Evolutionary conservation across 2,113 vertebrate genomes (phyloP), one percentile per base, ranked within the genome.

Genomic region (Bolborhynchus lineola): DNA sequence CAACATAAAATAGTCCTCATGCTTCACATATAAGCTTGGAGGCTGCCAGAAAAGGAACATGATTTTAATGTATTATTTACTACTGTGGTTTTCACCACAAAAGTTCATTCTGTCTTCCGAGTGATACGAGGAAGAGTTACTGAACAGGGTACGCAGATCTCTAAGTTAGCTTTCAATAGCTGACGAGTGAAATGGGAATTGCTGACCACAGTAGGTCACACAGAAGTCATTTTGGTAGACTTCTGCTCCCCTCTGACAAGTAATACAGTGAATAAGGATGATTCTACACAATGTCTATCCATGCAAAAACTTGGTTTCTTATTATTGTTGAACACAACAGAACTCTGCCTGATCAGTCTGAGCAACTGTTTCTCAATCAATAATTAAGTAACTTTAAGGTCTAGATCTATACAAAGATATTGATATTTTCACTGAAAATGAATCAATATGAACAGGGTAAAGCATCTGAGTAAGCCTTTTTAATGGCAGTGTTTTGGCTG

Each of bases 401-500:
- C 98, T 97, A 97, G 94, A 98, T 98, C 98, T 97, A 98, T 99
- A 98, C 91, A 97, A 99, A 98, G 96, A 96, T 99, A 99, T 99
- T 98, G 99, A 99, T 98, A 99, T 99, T 99, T 99, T 97, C 98
- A 98, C 97, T 97, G 97, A 98, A 98, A 97, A 97, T 89, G 96
- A 98, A 99, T 99, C 99, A 96, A 99, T 99, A 98, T 62, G 95
- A 97, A 97, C 98, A 97, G 97, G 98, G 93, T 96, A 97, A 97
- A 97, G 97, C 97, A 97, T 98, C 98, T 98, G 98, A 99, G 98
- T 98, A 98, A 98, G 98, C 97, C 97, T 98, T 98, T 98, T 98
- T 98, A 99, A 98, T 98, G 98, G 98, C 97, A 96, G 83, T 97
- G 97, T 98, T 98, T 98, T 96, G 98, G 98, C 97, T 98, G 98